Evolutionary conservation across 2,888 invertebrate species (phyloP), one percentile per base, ranked within the genome.

Genomic region (Alentia gelatinosa): DNA sequence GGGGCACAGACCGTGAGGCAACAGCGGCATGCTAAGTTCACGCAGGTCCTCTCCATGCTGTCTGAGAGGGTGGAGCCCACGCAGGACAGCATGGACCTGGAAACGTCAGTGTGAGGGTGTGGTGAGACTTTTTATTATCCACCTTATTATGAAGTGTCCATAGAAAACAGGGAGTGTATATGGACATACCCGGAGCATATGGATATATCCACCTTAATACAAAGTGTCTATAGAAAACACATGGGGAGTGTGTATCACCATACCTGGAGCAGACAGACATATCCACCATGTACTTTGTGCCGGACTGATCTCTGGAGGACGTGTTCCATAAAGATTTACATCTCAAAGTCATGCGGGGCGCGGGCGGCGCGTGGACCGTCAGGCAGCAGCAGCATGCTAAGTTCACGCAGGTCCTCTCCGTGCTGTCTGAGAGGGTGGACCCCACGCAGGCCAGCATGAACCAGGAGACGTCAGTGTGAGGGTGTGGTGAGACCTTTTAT

Each of bases 301-400:
- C 91, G 19, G 95, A 95, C 91, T 94, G 95, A 5, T 95, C 96
- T 33, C 96, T 98, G 23, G 95, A 97, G 12, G 98, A 98, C 95
- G 96, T 97, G 92, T 98, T 98, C 95, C 97, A 97, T 94, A 98
- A 98, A 0, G 98, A 98, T 96, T 98, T 98, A 95, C 98, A 98
- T 94, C 97, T 98, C 93, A 98, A 98, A 95, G 98, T 99, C 95
- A 96, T 99, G 88, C 99, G 98, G 98, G 99, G 98, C 0, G 98
- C 96, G 97, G n/a, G n/a, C n/a, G n/a, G n/a, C n/a, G n/a, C n/a
- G n/a, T n/a, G n/a, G 19, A 98, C 98, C 0, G 97, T 97, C 0
- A 97, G 98, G 0, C 97, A 97, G 91, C 98, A 98, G 95, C 97
- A 98, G 91, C 98, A 98, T 95, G 97, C 97, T 33, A 98, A 98